phyloP scores from a whole-genome alignment of 2,113 vertebrate species.

The Peromyscus maniculatus region DNA sequence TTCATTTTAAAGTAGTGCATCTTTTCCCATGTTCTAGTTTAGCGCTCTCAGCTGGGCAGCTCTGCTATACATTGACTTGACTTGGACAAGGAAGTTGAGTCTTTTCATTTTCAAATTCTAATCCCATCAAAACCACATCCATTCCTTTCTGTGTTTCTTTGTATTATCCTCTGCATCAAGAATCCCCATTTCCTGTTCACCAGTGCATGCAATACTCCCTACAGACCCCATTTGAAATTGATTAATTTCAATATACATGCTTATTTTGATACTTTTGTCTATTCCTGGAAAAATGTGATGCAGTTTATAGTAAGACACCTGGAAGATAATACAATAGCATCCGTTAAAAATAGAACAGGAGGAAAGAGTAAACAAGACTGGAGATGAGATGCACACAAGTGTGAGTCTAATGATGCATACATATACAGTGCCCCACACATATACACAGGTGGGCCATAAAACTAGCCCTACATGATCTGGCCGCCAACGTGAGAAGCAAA shows the following conservation, averaged over 20 bases:
- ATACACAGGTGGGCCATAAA: neutral
- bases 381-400: slow-evolving; percentile 26
- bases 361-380: slow-evolving; percentile 44
- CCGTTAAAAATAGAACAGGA: slow-evolving; percentile 58
- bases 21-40: slow-evolving; percentile 42
- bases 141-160: neutral
- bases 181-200: slow-evolving; percentile 27
- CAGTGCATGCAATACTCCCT: neutral
- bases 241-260: slow-evolving; percentile 25
- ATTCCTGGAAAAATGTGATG: slow-evolving; percentile 19
- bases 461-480: neutral
- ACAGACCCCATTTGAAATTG: slow-evolving; percentile 20
- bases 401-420: neutral
- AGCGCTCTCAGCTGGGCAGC: neutral
- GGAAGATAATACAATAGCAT: neutral
- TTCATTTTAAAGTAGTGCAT: slow-evolving; percentile 2
- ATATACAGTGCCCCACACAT: neutral
- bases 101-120: slow-evolving; percentile 6
- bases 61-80: neutral
- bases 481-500: slow-evolving; percentile 37
- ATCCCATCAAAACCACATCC: neutral
- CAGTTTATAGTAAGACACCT: neutral
- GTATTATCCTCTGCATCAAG: neutral
- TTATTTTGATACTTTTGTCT: slow-evolving; percentile 59
- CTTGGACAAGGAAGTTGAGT: slow-evolving; percentile 20